Conservation (phyloP, 2,113 vertebrate genomes). For the Papio anubis region DNA sequence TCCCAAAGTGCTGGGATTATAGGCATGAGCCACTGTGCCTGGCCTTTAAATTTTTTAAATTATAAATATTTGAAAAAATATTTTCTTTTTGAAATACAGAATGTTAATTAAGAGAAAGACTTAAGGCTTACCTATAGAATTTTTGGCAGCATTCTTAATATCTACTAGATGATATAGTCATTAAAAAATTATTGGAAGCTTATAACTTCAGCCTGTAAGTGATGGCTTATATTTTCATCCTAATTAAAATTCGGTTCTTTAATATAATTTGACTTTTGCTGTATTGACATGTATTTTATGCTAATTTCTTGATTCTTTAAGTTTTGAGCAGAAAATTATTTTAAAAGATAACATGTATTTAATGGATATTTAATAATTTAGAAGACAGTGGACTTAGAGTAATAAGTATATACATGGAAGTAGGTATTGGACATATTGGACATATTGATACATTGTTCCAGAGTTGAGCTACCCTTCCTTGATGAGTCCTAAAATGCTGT, state of each 20-base stretch:
- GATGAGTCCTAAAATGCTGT: not conserved
- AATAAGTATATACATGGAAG: not conserved
- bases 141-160: not conserved
- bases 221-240: not conserved
- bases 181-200: not conserved
- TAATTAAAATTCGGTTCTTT: constrained; percentile 7
- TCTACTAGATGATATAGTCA: not conserved
- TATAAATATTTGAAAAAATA: not conserved
- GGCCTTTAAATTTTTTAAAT: not conserved
- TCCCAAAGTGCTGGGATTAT: too few relatives aligned
- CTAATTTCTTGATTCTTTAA: not conserved
- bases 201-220: not conserved
- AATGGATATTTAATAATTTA: not conserved
- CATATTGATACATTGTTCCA: not conserved
- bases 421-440: not conserved
- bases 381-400: not conserved
- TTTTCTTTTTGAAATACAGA: not conserved
- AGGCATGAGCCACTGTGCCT: too few relatives aligned
- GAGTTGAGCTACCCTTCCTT: not conserved
- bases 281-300: not conserved
- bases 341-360: not conserved
- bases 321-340: constrained; percentile 39
- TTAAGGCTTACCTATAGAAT: not conserved
- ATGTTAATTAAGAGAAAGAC: not conserved
- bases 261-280: not conserved